These are phyloP conservation scores for Eupeodes corollae DNA, from an alignment of 1,140 invertebrate species.

Conservation along the genomic window DNA sequence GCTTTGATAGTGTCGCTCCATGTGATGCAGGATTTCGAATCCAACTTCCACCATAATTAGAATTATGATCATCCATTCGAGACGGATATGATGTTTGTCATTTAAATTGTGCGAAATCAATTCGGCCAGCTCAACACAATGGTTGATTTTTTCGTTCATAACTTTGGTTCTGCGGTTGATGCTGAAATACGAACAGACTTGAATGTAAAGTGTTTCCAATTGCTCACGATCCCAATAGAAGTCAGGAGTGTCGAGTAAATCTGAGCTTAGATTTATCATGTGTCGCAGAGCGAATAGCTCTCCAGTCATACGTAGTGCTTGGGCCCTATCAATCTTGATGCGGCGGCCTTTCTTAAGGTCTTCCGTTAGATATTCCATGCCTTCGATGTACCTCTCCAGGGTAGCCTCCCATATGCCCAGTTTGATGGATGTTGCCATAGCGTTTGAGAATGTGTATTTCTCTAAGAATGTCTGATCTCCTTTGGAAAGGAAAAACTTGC, in stretches of 20 bases:
- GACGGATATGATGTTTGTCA: slow-evolving; percentile 76
- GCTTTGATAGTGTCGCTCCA: slow-evolving; percentile 40
- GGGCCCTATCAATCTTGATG: slow-evolving; percentile 53
- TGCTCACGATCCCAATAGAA: slow-evolving; percentile 94
- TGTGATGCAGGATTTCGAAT: slow-evolving; percentile 76
- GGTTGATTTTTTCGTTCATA: slow-evolving; percentile 88
- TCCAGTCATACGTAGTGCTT: slow-evolving; percentile 80
- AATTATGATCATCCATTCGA: slow-evolving; percentile 95
- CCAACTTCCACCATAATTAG: slow-evolving; percentile 89
- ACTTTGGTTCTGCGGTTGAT: slow-evolving; percentile 76
- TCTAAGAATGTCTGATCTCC: slow-evolving; percentile 29
- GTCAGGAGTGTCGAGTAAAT: slow-evolving; percentile 87
- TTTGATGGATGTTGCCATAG: slow-evolving; percentile 82
- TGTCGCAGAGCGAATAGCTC: slow-evolving; percentile 83
- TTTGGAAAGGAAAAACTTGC: slow-evolving; percentile 32
- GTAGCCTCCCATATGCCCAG: slow-evolving; percentile 84
- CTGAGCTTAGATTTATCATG: slow-evolving; percentile 83
- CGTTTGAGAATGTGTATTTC: slow-evolving; percentile 58
- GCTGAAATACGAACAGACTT: slow-evolving; percentile 71
- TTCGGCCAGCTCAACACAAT: slow-evolving; percentile 83
- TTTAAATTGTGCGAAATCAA: slow-evolving; percentile 76
- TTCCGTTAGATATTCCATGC: slow-evolving; percentile 69
- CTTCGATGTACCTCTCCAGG: slow-evolving; percentile 69
- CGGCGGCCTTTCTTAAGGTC: slow-evolving; percentile 59
- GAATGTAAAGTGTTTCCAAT: slow-evolving; percentile 70